Evolutionary conservation across 2,113 vertebrate species (phyloP).

Genomic region (Hyaena hyaena): DNA sequence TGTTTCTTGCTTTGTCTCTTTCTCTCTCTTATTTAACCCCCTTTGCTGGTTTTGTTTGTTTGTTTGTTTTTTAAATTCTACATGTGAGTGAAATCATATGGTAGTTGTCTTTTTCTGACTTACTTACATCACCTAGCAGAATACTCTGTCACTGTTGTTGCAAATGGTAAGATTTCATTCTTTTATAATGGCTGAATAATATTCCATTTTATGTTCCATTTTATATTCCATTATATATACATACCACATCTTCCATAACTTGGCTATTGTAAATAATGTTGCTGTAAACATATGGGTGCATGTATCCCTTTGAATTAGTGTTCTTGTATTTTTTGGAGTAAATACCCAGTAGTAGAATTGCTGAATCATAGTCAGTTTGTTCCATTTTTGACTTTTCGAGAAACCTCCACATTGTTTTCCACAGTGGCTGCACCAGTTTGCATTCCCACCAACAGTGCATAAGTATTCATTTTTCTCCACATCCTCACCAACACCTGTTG

Average conservation of each 20-base stretch:
- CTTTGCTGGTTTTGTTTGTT: background rate
- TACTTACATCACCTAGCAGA: background rate
- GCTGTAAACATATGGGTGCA: background rate
- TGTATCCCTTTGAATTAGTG: background rate
- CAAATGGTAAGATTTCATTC: no score
- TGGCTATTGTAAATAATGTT: background rate
- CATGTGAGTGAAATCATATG: background rate
- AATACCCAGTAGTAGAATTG: background rate
- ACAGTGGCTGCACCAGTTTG: no score
- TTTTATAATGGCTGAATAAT: no score
- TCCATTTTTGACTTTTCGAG: background rate
- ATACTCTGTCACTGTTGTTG: background rate
- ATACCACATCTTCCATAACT: background rate
- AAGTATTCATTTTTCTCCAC: no score
- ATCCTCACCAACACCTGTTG: no score
- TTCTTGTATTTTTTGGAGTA: background rate
- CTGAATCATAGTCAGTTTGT: background rate
- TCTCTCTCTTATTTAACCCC: background rate
- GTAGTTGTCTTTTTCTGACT: background rate
- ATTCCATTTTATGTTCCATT: no score
- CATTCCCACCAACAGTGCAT: no score
- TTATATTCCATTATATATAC: no score
- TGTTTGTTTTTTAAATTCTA: background rate
- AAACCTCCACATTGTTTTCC: no score
- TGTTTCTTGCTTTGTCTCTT: background rate